These are phyloP conservation scores for Creontiades dilutus DNA, from an alignment of 2,888 invertebrate genomes.

Conservation along the genomic window DNA sequence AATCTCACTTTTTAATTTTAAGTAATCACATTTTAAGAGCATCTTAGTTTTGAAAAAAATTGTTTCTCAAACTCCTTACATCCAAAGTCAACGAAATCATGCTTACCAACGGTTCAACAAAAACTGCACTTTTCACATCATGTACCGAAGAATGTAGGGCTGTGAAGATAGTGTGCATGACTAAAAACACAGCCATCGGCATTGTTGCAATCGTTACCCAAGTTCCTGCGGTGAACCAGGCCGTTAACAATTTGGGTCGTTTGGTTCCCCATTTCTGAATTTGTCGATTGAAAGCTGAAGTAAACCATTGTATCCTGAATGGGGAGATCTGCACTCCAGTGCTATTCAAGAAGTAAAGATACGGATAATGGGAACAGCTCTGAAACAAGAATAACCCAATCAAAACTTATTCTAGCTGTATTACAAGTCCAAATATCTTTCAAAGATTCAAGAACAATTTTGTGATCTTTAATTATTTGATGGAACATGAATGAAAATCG, in stretches of 20 bases:
- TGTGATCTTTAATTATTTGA: background rate
- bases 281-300: slow-evolving; percentile 87
- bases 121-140: slow-evolving; percentile 74
- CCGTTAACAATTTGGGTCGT: slow-evolving; percentile 82
- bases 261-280: slow-evolving; percentile 87
- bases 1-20: too few relatives aligned
- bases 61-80: too few relatives aligned
- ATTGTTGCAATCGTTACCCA: slow-evolving; percentile 82
- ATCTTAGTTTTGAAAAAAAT: too few relatives aligned
- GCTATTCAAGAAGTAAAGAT: slow-evolving; percentile 87
- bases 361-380: slow-evolving; percentile 92
- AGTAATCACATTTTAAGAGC: too few relatives aligned
- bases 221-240: slow-evolving; percentile 87
- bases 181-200: slow-evolving; percentile 82
- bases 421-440: background rate
- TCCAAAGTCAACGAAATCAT: too few relatives aligned
- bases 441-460: background rate
- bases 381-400: slow-evolving; percentile 78
- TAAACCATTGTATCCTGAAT: slow-evolving; percentile 88
- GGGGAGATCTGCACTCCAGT: slow-evolving; percentile 87
- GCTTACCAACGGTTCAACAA: slow-evolving; percentile 79
- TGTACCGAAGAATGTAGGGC: slow-evolving; percentile 76
- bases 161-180: slow-evolving; percentile 78
- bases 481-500: background rate
- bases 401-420: background rate